These are phyloP conservation scores for Schlechtendalia chinensis DNA, from an alignment of 1,140 invertebrate genomes.

Conservation along the genomic window DNA sequence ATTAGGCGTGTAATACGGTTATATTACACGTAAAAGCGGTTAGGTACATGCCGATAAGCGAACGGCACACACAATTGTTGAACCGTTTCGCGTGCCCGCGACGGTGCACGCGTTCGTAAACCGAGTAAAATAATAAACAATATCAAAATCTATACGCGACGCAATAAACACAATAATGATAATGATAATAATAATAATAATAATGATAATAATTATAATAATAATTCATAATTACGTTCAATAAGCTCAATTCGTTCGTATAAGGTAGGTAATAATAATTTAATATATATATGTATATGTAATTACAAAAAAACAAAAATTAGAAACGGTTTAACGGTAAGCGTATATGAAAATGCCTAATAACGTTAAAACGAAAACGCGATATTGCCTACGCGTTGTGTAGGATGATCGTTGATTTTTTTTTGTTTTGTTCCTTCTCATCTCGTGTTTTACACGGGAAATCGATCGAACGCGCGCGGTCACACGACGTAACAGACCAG, in stretches of 20 bases:
- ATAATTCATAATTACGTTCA: not conserved
- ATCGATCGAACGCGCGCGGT: too few species aligned
- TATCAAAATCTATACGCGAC: not conserved
- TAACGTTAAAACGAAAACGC: too few species aligned
- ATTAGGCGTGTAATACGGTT: not conserved
- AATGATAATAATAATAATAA: too few species aligned
- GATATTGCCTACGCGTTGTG: too few species aligned
- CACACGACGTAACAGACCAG: too few species aligned
- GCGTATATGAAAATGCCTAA: not conserved
- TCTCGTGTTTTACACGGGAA: too few species aligned
- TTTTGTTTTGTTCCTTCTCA: too few species aligned
- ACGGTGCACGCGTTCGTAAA: too few species aligned
- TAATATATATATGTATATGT: not conserved
- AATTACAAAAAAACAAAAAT: not conserved
- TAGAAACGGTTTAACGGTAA: not conserved
- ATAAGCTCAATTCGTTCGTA: constrained; percentile 5
- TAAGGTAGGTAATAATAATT: not conserved
- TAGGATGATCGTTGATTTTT: too few species aligned
- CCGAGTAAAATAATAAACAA: not conserved
- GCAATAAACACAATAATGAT: not conserved
- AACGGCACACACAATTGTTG: not conserved
- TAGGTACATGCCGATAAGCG: not conserved
- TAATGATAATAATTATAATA: too few species aligned
- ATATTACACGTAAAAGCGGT: not conserved
- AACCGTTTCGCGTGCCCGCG: too few species aligned